These are phyloP conservation scores for Macquaria ambigua DNA, from an alignment of 2,113 vertebrate genomes.

Conservation along the genomic window DNA sequence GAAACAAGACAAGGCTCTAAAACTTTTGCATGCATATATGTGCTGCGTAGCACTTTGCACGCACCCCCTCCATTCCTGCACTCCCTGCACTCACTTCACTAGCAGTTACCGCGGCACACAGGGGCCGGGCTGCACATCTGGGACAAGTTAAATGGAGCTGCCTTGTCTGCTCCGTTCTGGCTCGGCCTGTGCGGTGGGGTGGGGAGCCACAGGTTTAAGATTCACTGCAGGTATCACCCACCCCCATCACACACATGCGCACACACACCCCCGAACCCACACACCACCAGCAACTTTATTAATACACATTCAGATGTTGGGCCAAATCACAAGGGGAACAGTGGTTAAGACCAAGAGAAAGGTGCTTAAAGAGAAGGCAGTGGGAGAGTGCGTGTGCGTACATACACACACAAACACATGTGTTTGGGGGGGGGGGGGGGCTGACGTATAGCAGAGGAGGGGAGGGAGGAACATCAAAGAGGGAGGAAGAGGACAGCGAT, in stretches of 20 bases:
- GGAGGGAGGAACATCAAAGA: constrained; percentile 53
- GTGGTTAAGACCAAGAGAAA: constrained; percentile 35
- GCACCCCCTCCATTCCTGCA: constrained; percentile 18
- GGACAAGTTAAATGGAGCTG: constrained; percentile 80
- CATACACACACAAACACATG: no score
- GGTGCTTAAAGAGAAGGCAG: constrained; percentile 29
- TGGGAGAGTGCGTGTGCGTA: not conserved
- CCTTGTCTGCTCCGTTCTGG: constrained; percentile 56
- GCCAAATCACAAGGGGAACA: constrained; percentile 12
- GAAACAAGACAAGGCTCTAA: constrained; percentile 8
- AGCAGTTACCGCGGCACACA: constrained; percentile 54
- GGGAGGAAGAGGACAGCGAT: constrained; percentile 38
- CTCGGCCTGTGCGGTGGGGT: constrained; percentile 28
- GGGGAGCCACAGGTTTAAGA: constrained; percentile 56
- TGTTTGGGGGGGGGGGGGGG: no score
- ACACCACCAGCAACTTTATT: not conserved
- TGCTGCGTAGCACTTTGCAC: constrained; percentile 24
- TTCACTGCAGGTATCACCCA: constrained; percentile 66
- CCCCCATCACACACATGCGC: not conserved
- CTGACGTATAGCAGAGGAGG: constrained; percentile 19
- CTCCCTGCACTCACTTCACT: constrained; percentile 50
- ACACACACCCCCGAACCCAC: not conserved
- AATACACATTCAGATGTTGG: constrained; percentile 16
- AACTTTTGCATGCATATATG: not conserved
- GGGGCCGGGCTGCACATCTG: constrained; percentile 81